phyloP scores from a whole-genome alignment of 2,888 invertebrate genomes.

The Hylaea fasciaria region DNA sequence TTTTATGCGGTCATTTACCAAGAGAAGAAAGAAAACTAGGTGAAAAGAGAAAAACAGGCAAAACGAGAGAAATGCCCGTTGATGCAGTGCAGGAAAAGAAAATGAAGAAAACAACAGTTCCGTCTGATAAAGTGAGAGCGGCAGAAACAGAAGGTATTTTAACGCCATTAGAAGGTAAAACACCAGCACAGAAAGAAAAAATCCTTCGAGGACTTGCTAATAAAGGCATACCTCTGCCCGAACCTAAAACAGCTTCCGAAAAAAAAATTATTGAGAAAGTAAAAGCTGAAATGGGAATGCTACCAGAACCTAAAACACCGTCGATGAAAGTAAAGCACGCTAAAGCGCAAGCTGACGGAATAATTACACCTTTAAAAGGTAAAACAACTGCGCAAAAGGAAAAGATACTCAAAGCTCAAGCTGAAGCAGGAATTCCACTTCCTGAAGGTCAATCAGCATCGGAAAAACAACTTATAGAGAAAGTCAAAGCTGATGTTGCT shows the following conservation, averaged over 20 bases:
- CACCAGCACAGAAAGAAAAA: constrained; percentile 45
- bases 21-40: constrained; percentile 44
- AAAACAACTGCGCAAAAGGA: constrained; percentile 46
- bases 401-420: constrained; percentile 43
- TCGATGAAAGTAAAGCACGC: constrained; percentile 45
- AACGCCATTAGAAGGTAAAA: constrained; percentile 49
- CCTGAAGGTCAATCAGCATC: constrained; percentile 49
- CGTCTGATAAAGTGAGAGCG: constrained; percentile 35
- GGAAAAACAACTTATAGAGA: constrained; percentile 36
- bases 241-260: constrained; percentile 35
- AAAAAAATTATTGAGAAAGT: constrained; percentile 40
- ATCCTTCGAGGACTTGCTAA: constrained; percentile 44
- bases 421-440: constrained; percentile 44
- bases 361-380: constrained; percentile 44
- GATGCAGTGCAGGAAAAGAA: constrained; percentile 28
- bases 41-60: constrained; percentile 38
- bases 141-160: constrained; percentile 47
- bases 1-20: constrained; percentile 63
- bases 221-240: constrained; percentile 39
- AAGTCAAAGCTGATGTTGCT: constrained; percentile 33
- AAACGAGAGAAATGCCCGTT: constrained; percentile 2
- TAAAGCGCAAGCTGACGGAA: constrained; percentile 42
- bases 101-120: constrained; percentile 37
- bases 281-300: constrained; percentile 37
- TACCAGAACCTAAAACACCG: constrained; percentile 39